phyloP scores from a whole-genome alignment of 1,140 invertebrate species.

The Drosophila grimshawi region DNA sequence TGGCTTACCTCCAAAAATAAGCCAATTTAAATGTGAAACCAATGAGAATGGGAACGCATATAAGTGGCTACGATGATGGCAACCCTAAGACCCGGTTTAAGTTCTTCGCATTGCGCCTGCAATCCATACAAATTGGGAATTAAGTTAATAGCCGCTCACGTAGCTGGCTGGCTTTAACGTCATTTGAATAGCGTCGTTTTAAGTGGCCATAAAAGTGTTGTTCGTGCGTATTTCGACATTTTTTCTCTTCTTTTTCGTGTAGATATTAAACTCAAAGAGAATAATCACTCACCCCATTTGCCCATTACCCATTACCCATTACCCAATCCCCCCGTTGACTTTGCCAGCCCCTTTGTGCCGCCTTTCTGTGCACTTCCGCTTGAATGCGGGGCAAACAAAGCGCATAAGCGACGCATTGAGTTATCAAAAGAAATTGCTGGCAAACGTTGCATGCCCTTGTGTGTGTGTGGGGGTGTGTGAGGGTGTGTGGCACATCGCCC shows the following conservation, averaged over 20 bases:
- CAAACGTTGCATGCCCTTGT: slow-evolving; percentile 25
- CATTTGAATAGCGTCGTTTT: slow-evolving; percentile 42
- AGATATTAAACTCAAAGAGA: slow-evolving; percentile 15
- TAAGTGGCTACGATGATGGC: background rate
- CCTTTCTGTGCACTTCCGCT: slow-evolving; percentile 44
- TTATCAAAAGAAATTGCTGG: slow-evolving; percentile 55
- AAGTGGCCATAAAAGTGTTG: slow-evolving; percentile 52
- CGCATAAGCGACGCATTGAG: slow-evolving; percentile 57
- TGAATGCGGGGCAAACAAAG: slow-evolving; percentile 52
- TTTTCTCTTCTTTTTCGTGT: background rate
- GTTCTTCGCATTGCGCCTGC: slow-evolving; percentile 18
- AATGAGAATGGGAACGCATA: background rate
- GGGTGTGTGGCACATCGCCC: background rate
- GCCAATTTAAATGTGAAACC: slow-evolving; percentile 1
- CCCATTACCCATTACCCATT: background rate
- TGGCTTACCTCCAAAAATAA: background rate
- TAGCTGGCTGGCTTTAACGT: slow-evolving; percentile 31
- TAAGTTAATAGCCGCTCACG: slow-evolving; percentile 39
- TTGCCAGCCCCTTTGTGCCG: no score
- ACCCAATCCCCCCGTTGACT: background rate
- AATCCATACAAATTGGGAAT: slow-evolving; percentile 32
- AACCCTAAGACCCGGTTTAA: background rate
- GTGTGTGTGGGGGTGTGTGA: no score
- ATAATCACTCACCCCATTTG: no score
- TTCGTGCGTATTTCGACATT: slow-evolving; percentile 31